phyloP scores from a whole-genome alignment of 2,888 invertebrate genomes.

The Steinernema hermaphroditum region DNA sequence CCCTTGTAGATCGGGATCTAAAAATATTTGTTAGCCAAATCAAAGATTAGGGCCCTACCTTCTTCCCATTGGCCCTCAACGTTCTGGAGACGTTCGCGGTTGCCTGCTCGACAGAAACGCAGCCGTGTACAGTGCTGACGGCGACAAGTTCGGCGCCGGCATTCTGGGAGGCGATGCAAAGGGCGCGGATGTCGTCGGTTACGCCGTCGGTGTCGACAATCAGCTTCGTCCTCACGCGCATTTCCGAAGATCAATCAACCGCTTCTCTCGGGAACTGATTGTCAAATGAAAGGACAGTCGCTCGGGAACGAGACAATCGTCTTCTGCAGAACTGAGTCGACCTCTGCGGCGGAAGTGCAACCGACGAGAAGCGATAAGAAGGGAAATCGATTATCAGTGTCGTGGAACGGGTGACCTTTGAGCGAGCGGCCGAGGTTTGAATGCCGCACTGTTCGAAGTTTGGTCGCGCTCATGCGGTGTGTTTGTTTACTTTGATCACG shows the following conservation, averaged over 20 bases:
- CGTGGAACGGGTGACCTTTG: no score
- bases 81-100: conserved; percentile 58
- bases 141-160: conserved; percentile 41
- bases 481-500: no score
- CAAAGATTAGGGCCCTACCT: conserved; percentile 16
- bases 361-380: no score
- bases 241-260: not conserved
- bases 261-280: no score
- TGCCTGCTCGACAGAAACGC: conserved; percentile 55
- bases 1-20: conserved; percentile 64
- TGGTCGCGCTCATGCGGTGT: no score
- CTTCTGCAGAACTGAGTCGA: no score
- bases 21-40: conserved; percentile 9
- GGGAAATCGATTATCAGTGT: no score
- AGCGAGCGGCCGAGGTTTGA: no score
- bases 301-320: no score
- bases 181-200: conserved; percentile 56
- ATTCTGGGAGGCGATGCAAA: conserved; percentile 53
- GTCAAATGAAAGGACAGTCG: no score
- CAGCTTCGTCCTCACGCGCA: conserved; percentile 27
- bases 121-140: conserved; percentile 49
- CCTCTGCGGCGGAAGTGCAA: no score
- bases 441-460: no score
- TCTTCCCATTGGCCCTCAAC: conserved; percentile 46
- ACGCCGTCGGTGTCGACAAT: conserved; percentile 60